Evolutionary conservation across 2,113 vertebrate genomes (phyloP).

Genomic region (Coreoperca whiteheadi): DNA sequence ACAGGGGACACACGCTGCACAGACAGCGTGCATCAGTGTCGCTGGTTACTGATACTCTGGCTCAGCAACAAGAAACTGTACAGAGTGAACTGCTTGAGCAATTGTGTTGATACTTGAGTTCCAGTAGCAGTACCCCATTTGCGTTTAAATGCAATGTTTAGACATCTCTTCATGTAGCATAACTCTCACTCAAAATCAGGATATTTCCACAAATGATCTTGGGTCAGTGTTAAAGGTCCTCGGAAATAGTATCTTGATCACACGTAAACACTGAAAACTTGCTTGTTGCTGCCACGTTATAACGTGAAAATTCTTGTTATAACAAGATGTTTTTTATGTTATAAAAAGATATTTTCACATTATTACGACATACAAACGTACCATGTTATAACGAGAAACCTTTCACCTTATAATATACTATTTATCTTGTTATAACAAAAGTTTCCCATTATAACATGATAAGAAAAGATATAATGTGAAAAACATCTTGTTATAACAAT

Average conservation of each 20-base stretch:
- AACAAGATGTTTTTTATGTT: too few species aligned
- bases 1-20: constrained; percentile 41
- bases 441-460: too few species aligned
- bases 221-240: not conserved
- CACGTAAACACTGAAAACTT: not conserved
- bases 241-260: not conserved
- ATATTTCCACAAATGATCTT: not conserved
- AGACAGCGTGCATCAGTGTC: not conserved
- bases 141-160: constrained; percentile 19
- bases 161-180: not conserved
- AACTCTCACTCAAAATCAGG: not conserved
- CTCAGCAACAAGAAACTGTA: not conserved
- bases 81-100: constrained; percentile 17
- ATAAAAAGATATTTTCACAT: too few species aligned
- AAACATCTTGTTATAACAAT: too few species aligned
- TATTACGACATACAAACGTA: too few species aligned
- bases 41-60: constrained; percentile 49
- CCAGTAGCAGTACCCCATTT: not conserved
- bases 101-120: constrained; percentile 5
- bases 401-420: too few species aligned
- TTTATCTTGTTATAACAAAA: too few species aligned
- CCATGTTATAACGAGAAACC: too few species aligned
- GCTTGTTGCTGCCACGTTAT: too few species aligned
- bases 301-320: too few species aligned
- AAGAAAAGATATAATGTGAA: too few species aligned